Conservation (phyloP, 2,888 invertebrate species). For the Machimus rusticus region DNA sequence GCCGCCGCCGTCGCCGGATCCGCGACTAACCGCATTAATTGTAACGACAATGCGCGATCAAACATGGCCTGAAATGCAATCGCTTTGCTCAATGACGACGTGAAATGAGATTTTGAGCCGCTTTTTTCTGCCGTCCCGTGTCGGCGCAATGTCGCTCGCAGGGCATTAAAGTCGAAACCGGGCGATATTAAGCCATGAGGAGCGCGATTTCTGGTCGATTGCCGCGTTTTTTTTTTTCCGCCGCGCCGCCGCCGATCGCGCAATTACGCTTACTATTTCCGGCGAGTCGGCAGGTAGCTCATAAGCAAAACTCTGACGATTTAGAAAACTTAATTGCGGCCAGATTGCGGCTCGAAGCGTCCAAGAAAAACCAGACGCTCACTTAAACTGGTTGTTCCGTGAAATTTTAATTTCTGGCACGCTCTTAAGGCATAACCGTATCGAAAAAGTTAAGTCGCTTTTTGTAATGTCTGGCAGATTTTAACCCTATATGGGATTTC, state of each 20-base stretch:
- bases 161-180: neutral
- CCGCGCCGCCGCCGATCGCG: neutral
- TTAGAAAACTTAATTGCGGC: neutral
- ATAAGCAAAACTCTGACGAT: neutral
- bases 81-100: neutral
- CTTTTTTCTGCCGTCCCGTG: neutral
- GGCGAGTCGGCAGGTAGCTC: neutral
- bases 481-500: neutral
- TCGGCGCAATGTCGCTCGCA: neutral
- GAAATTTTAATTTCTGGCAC: neutral
- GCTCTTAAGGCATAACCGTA: neutral
- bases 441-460: neutral
- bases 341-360: neutral
- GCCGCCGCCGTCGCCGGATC: neutral
- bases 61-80: slow-evolving; percentile 19
- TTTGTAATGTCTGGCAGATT: neutral
- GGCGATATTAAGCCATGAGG: neutral
- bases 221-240: neutral
- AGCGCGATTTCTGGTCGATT: neutral
- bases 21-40: slow-evolving; percentile 7
- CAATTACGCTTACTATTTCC: neutral
- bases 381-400: neutral
- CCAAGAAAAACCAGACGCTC: neutral
- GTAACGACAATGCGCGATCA: slow-evolving; percentile 28
- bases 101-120: slow-evolving; percentile 6